Conservation (phyloP, 37 sponge, comb jelly and placozoan genomes). For the Halichondria panicea region DNA sequence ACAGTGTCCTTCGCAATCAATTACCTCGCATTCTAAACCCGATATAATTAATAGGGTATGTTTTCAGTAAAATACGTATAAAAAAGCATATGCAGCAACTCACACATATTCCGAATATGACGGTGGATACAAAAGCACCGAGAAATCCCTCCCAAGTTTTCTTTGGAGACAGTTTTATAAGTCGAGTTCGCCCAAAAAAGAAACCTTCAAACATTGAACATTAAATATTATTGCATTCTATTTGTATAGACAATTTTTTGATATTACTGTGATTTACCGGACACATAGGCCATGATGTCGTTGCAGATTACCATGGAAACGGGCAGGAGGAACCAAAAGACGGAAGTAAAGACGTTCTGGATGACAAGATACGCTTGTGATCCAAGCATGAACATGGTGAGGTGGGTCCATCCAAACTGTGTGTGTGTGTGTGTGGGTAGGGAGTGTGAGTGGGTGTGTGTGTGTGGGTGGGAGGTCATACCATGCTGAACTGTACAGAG, state of each 20-base stretch:
- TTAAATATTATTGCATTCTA: too few relatives aligned
- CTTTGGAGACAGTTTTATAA: conserved; percentile 97
- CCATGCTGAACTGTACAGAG: conserved; percentile 81
- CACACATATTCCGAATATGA: conserved; percentile 86
- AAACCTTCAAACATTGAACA: conserved; percentile 80
- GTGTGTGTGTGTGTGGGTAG: background rate
- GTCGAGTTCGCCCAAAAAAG: conserved; percentile 91
- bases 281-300: conserved; percentile 97
- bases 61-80: too few relatives aligned
- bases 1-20: too few relatives aligned
- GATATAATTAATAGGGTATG: too few relatives aligned
- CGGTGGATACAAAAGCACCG: conserved; percentile 81
- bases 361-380: conserved; percentile 78
- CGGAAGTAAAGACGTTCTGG: conserved; percentile 84
- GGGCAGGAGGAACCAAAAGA: conserved; percentile 95
- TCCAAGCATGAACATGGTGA: conserved; percentile 85
- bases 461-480: conserved; percentile 14
- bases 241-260: too few relatives aligned
- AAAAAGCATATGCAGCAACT: too few relatives aligned
- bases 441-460: too few relatives aligned
- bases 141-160: conserved; percentile 99
- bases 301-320: conserved; percentile 95
- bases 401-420: conserved; percentile 96
- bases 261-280: conserved; percentile 50
- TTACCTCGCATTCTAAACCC: too few relatives aligned